Evolutionary conservation across 2,113 vertebrate species (phyloP).

Genomic region (Stigmatopora nigra): DNA sequence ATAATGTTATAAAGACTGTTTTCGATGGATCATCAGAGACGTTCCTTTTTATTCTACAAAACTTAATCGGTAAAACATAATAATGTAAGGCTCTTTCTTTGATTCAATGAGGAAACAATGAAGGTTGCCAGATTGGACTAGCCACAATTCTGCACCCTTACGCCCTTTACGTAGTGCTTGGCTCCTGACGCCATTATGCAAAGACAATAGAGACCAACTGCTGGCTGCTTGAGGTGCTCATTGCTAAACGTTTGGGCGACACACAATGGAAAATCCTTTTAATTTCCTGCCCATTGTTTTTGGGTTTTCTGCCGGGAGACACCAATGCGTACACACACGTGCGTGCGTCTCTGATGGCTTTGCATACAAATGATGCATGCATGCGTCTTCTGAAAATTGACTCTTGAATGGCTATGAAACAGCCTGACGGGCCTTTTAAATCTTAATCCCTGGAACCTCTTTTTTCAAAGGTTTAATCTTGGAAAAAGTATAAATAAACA

Average conservation of each 20-base stretch:
- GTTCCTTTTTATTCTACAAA: not conserved
- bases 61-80: too few relatives aligned
- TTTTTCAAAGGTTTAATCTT: not conserved
- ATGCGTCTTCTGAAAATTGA: not conserved
- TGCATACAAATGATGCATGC: conserved; percentile 1
- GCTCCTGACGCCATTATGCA: not conserved
- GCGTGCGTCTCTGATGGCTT: not conserved
- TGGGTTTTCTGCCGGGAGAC: not conserved
- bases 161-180: not conserved
- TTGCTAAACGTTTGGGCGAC: not conserved
- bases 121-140: not conserved
- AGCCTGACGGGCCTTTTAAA: not conserved
- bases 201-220: conserved; percentile 5
- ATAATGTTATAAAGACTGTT: not conserved
- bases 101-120: not conserved
- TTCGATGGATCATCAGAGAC: not conserved
- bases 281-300: conserved; percentile 4
- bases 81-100: not conserved
- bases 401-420: not conserved
- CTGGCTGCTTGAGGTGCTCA: not conserved
- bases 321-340: not conserved
- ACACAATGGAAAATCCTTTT: conserved; percentile 4
- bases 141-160: not conserved
- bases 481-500: not conserved
- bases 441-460: conserved; percentile 2